Evolutionary conservation across 2,113 vertebrate species (phyloP), one percentile per base, ranked within the genome.

Genomic region (Ptilonorhynchus violaceus): DNA sequence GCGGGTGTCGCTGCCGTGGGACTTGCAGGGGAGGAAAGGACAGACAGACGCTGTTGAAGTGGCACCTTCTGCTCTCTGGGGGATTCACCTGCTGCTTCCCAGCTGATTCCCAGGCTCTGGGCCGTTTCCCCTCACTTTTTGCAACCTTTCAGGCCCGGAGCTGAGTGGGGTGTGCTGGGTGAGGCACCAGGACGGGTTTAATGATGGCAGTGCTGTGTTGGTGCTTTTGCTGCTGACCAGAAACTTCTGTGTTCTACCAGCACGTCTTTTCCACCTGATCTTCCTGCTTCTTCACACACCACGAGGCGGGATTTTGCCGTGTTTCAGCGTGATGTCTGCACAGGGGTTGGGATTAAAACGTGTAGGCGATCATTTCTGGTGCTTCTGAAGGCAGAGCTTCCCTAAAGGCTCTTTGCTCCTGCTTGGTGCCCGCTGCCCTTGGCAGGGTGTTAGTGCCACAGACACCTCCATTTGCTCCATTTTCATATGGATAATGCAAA

Each of bases 401-500:
- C 33, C 49, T 24, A 5, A 2, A 9, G n/a, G 58, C 50, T 22
- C 10, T 42, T 28, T 44, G 37, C 20, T 39, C 7, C 30, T 27
- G 2, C 49, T 6, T 1, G 0, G 23, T 16, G 20, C 44, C 49
- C 31, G 60, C 50, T 15, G 80, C 2, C 82, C 41, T 10, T 3
- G 30, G 59, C 11, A 4, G 19, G 3, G 8, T 1, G 30, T 4
- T 30, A 42, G 30, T 41, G 75, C 64, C 33, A 1, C 63, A 24
- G 44, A 39, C 58, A 12, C 9, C 47, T 37, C 16, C 0, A 2
- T 16, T 23, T 56, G 75, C 70, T 37, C 55, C 3, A 0, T 0
- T 0, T 13, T 22, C 5, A 0, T 4, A 0, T 0, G 5, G 76
- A 4, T 14, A 5, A 8, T 13, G 37, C 49, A 10, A 0, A 19